Evolutionary conservation across 2,113 vertebrate species (phyloP).

Genomic region (Tringa solitaria): DNA sequence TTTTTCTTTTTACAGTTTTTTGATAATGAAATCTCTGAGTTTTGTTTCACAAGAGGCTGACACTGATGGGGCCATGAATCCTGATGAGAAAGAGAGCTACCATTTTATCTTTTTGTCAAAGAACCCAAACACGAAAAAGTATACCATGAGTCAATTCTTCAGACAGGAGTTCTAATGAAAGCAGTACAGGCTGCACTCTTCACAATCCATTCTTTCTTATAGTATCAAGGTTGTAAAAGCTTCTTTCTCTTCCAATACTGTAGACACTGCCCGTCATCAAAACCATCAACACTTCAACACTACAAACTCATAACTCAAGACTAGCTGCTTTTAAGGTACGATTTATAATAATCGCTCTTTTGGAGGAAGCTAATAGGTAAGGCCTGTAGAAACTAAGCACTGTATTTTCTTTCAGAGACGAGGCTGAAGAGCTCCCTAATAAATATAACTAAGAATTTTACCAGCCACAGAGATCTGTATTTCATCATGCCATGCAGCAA

Average conservation of each 20-base stretch:
- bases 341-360: not conserved
- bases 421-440: not conserved
- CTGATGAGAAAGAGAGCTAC: not conserved
- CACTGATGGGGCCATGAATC: not conserved
- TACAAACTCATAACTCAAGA: not conserved
- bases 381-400: not conserved
- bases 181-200: not conserved
- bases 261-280: not conserved
- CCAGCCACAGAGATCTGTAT: not conserved
- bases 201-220: not conserved
- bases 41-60: not conserved
- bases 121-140: not conserved
- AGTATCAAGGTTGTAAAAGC: not conserved
- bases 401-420: not conserved
- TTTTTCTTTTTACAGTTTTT: not conserved
- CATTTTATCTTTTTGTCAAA: not conserved
- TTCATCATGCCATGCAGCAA: not conserved
- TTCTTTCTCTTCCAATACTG: not conserved
- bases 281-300: not conserved
- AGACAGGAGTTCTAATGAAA: not conserved
- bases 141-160: not conserved
- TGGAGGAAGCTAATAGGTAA: not conserved
- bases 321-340: not conserved
- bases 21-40: not conserved
- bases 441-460: not conserved